Base-by-base conservation (phyloP, 2,113 vertebrate genomes). In the Okapia johnstoni region DNA sequence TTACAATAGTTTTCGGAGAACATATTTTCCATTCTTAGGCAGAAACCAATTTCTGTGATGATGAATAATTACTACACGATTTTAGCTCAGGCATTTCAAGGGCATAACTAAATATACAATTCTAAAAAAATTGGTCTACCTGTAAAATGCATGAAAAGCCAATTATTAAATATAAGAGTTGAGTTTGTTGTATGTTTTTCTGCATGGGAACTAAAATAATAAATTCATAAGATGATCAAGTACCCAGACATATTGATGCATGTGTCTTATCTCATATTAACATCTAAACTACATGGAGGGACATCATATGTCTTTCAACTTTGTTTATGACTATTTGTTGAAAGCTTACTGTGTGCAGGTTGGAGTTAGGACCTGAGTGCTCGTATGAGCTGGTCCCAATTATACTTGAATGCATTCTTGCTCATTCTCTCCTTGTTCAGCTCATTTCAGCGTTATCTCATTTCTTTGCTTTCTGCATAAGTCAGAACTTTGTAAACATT, bases 21-120 rank as follows among this genome's bases (percentile, higher is more conserved):
- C 80, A 13, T 30, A 33, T 92, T 55, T 88, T 96, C 73, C 61
- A 96, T 89, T 88, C 92, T 97, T 89, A 95, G 93, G 95, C 88
- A 95, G 13, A 91, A 77, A 80, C 6, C 17, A 33, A 40, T 46
- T 96, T 94, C 76, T 84, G 14, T 90, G 50, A 81, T 81, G 19
- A 96, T 93, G 93, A 96, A 90, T 95, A 96, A 87, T 80, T n/a
- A 46, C 30, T 93, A 94, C 43, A 80, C 76, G 26, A 93, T 96
- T 97, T 96, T 80, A 97, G n/a, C 43, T 87, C 66, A 84, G 70
- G 50, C 40, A 86, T 96, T 97, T 96, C 89, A 97, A 96, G 90
- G 73, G 79, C 58, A 92, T 88, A 97, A 79, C 40, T 81, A 30
- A 66, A 97, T 97, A 70, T 36, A 93, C 13, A 36, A 33, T 95